phyloP scores from a whole-genome alignment of 2,888 invertebrate species.

The Drosophila quinaria region DNA sequence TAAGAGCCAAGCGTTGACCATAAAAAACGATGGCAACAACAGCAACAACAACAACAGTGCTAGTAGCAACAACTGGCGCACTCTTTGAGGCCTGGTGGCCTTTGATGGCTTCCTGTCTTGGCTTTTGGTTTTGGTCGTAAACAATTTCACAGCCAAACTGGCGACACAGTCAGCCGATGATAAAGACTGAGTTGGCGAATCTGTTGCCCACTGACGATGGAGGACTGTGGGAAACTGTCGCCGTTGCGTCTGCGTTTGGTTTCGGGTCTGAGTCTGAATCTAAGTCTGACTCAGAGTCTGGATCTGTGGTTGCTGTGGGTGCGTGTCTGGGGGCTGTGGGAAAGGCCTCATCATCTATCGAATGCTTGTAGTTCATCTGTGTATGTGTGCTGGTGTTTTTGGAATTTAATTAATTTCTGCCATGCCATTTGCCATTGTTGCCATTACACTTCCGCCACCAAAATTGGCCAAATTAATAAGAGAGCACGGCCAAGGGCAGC shows the following conservation, averaged over 20 bases:
- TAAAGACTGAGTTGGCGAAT: not conserved
- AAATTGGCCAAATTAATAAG: conserved; percentile 74
- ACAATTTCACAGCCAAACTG: conserved; percentile 61
- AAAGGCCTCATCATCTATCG: conserved; percentile 29
- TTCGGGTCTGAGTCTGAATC: not conserved
- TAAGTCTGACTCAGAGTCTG: conserved; percentile 17
- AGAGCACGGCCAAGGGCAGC: conserved; percentile 52
- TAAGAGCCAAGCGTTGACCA: conserved; percentile 25
- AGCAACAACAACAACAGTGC: conserved; percentile 5
- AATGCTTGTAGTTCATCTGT: conserved; percentile 1
- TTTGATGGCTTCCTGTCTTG: conserved; percentile 65
- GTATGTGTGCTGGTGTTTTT: conserved; percentile 34
- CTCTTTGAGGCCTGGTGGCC: conserved; percentile 39
- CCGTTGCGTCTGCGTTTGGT: not conserved
- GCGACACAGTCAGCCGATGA: conserved; percentile 41
- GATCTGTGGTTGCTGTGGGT: conserved; percentile 45
- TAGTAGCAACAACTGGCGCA: conserved; percentile 32
- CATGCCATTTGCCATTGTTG: conserved; percentile 54
- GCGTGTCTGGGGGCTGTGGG: conserved; percentile 56
- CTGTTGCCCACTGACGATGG: conserved; percentile 5
- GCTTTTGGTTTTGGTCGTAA: conserved; percentile 59
- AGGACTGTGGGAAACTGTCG: conserved; percentile 55
- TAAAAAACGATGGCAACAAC: conserved; percentile 25
- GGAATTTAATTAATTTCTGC: conserved; percentile 68
- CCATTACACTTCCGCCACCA: conserved; percentile 58